These are phyloP conservation scores for Drosophila limbata DNA, from an alignment of 2,888 invertebrate species.

Conservation along the genomic window DNA sequence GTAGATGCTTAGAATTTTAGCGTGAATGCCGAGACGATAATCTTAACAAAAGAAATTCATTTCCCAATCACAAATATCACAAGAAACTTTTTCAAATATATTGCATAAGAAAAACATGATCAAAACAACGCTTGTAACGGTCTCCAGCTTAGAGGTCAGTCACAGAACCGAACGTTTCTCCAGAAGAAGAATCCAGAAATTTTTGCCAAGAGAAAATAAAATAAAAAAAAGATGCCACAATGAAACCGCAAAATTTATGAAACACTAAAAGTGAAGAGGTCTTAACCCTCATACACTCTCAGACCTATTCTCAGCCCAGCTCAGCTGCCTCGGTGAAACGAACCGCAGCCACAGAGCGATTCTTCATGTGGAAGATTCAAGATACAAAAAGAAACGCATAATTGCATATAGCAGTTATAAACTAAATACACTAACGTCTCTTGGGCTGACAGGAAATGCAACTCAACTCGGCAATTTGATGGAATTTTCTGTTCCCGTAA, in stretches of 20 bases:
- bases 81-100: conserved; percentile 1
- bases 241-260: conserved; percentile 66
- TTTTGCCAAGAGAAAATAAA: conserved; percentile 6
- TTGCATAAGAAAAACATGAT: conserved; percentile 26
- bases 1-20: conserved; percentile 23
- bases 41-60: background rate
- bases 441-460: conserved; percentile 44
- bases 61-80: background rate
- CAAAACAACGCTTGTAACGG: conserved; percentile 49
- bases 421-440: conserved; percentile 3
- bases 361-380: conserved; percentile 13
- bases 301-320: conserved; percentile 22
- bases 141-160: conserved; percentile 60
- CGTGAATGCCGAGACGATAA: background rate
- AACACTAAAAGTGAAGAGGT: conserved; percentile 53
- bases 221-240: conserved; percentile 35
- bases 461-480: conserved; percentile 16
- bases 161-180: conserved; percentile 35
- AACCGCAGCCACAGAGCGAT: conserved; percentile 35
- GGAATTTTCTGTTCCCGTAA: conserved; percentile 39
- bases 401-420: conserved; percentile 12
- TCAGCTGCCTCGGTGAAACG: conserved; percentile 8
- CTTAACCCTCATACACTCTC: conserved; percentile 43
- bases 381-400: conserved; percentile 42
- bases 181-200: conserved; percentile 17